phyloP scores from a whole-genome alignment of 2,888 invertebrate genomes.

The Rosalia funebris region DNA sequence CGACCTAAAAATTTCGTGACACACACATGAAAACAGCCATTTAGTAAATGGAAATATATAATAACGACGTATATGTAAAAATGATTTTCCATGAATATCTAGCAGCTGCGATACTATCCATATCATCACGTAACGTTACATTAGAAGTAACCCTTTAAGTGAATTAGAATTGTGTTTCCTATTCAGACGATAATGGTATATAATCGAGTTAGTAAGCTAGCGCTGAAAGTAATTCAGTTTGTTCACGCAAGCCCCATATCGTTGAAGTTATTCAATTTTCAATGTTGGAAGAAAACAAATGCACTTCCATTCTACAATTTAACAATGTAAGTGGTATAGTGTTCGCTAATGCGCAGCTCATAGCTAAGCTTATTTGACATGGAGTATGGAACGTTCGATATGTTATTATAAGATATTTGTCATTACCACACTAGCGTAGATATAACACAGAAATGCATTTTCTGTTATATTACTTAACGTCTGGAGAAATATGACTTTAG shows the following conservation, averaged over 20 bases:
- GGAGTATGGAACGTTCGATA: no score
- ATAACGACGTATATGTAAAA: no score
- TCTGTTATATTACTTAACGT: background rate
- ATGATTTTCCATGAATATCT: no score
- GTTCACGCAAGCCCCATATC: background rate
- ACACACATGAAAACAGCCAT: no score
- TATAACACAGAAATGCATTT: background rate
- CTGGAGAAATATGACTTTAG: no score
- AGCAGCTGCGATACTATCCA: no score
- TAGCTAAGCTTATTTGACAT: no score
- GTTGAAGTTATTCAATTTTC: background rate
- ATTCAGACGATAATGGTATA: constrained; percentile 7
- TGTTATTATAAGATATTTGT: background rate
- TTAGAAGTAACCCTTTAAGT: background rate
- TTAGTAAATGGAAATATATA: background rate
- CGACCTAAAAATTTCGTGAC: no score
- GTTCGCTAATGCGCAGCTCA: no score
- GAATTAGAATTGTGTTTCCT: constrained; percentile 1
- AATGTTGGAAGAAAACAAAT: constrained; percentile 1
- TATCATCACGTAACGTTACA: background rate
- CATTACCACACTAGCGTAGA: background rate
- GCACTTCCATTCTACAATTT: constrained; percentile 6
- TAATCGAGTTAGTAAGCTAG: constrained; percentile 7
- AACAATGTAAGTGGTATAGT: background rate
- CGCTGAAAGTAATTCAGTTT: constrained; percentile 14